Conservation (phyloP, 2,113 vertebrate species). For the Myotis lucifugus region DNA sequence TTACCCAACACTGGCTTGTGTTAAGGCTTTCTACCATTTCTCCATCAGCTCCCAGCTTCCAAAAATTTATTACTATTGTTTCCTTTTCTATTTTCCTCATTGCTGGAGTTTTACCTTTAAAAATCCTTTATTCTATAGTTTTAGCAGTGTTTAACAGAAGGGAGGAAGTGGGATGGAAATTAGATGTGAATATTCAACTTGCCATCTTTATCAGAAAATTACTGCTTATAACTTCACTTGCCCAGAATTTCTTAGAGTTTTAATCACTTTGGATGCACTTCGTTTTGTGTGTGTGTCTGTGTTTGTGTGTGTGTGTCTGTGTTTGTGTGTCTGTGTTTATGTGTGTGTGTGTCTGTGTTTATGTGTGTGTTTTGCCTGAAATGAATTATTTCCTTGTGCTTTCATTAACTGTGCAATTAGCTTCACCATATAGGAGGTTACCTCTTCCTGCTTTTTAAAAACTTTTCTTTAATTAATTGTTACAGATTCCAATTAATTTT, state of each 20-base stretch:
- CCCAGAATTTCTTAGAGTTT: constrained; percentile 31
- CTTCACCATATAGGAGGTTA: not conserved
- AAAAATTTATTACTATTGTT: not conserved
- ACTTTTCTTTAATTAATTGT: not conserved
- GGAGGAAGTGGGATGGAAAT: not conserved
- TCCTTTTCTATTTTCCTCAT: not conserved
- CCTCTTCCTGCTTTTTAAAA: not conserved
- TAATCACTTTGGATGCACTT: not conserved
- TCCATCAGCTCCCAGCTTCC: not conserved
- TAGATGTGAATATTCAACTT: not conserved
- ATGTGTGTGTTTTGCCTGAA: not conserved
- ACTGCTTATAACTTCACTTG: not conserved
- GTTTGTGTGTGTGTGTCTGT: not conserved
- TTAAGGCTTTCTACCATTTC: not conserved
- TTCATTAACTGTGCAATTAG: constrained; percentile 26
- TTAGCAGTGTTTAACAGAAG: not conserved
- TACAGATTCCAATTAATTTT: not conserved
- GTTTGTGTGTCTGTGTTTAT: too few relatives aligned
- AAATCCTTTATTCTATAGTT: constrained; percentile 13
- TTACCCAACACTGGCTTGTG: not conserved
- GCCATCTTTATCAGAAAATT: constrained; percentile 18
- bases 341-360: not conserved
- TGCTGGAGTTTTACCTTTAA: constrained; percentile 27
- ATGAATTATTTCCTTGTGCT: not conserved
- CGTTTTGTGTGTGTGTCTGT: not conserved